These are phyloP conservation scores for Chaetorhynchus papuensis DNA, from an alignment of 2,113 vertebrate genomes.

Conservation along the genomic window DNA sequence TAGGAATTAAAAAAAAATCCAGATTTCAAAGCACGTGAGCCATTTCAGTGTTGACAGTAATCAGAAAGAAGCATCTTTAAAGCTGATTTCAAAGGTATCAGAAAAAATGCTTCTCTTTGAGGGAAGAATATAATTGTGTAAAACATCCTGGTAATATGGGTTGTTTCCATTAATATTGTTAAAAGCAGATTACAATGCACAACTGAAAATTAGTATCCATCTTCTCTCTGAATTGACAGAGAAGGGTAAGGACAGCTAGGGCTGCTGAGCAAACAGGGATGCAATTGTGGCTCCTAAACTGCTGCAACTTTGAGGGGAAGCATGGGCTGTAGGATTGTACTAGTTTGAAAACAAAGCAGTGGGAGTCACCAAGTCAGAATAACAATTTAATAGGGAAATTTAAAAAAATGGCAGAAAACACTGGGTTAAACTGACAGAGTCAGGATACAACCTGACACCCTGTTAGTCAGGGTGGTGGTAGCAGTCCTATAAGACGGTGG, in stretches of 20 bases:
- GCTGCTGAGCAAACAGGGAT: neutral
- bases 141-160: neutral
- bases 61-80: neutral
- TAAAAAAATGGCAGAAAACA: no score
- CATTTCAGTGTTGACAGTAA: conserved; percentile 5
- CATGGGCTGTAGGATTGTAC: neutral
- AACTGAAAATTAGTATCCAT: neutral
- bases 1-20: neutral
- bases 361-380: no score
- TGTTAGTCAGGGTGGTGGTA: no score
- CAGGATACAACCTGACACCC: no score
- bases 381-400: no score
- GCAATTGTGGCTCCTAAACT: neutral
- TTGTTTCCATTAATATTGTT: neutral
- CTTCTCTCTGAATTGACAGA: neutral
- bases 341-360: no score
- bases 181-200: neutral
- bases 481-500: no score
- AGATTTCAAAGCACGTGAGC: conserved; percentile 14
- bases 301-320: neutral
- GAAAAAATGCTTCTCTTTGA: neutral
- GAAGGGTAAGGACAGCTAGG: neutral
- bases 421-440: no score
- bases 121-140: neutral
- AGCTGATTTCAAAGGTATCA: neutral